Percentiles rank a stretch among this genome's conserved stretches.
Evolutionary conservation across 1,140 invertebrate genomes (phyloP).

Genomic region (Rhopalosiphum padi): DNA sequence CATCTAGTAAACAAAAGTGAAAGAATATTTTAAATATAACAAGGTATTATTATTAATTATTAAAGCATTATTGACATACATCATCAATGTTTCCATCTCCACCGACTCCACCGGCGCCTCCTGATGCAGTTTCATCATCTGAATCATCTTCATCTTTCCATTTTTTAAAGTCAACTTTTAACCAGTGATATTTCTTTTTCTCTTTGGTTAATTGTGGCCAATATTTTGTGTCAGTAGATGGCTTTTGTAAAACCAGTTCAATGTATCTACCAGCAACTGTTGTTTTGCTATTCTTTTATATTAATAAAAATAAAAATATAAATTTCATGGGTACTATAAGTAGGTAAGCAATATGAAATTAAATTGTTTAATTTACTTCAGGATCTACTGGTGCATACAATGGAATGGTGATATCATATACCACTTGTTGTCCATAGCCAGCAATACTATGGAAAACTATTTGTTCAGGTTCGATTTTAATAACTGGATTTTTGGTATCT

Average conservation of each 20-base stretch:
- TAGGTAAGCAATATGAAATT: neutral
- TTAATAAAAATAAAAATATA: slow-evolving; percentile 20
- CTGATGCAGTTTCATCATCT: slow-evolving; percentile 65
- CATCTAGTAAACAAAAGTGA: slow-evolving; percentile 44
- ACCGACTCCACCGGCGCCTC: slow-evolving; percentile 66
- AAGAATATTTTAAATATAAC: slow-evolving; percentile 53
- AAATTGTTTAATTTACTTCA: slow-evolving; percentile 70
- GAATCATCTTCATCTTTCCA: slow-evolving; percentile 95
- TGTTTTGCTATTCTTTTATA: slow-evolving; percentile 68
- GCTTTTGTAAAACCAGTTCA: slow-evolving; percentile 74
- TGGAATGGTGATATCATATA: slow-evolving; percentile 84
- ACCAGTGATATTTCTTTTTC: slow-evolving; percentile 91
- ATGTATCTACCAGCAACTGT: slow-evolving; percentile 74
- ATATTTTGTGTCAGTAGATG: slow-evolving; percentile 76
- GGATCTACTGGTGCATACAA: slow-evolving; percentile 83
- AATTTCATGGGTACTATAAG: neutral
- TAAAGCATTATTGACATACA: neutral
- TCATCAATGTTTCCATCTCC: slow-evolving; percentile 60
- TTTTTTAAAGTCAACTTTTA: slow-evolving; percentile 96
- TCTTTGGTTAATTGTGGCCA: slow-evolving; percentile 90
- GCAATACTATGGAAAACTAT: slow-evolving; percentile 86
- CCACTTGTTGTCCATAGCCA: slow-evolving; percentile 79
- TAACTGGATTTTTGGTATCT: slow-evolving; percentile 84
- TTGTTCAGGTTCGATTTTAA: slow-evolving; percentile 81
- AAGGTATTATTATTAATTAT: neutral